A percentile compares a stretch with the other conserved stretches of the same genome.
Conservation (phyloP, 2,888 invertebrate genomes). For the Apocheima hispidaria region DNA sequence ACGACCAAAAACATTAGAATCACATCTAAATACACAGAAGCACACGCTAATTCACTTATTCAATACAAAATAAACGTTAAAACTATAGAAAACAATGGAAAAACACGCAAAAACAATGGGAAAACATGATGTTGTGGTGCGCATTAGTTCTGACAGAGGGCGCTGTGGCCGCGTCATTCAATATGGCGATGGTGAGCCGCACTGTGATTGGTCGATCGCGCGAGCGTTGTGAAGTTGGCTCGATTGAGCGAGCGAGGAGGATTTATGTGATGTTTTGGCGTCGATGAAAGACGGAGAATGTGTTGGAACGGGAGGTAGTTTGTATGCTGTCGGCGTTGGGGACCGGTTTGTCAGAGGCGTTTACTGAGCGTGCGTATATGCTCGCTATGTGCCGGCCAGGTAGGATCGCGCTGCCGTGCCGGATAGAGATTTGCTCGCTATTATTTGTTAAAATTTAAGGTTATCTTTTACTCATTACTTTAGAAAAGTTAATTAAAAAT, state of each 20-base stretch:
- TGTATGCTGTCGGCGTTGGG: conserved; percentile 76
- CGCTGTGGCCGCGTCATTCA: conserved; percentile 71
- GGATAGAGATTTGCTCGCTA: conserved; percentile 1
- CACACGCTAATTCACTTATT: conserved; percentile 65
- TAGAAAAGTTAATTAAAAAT: too few relatives aligned
- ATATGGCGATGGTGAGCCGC: conserved; percentile 79
- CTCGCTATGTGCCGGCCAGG: conserved; percentile 73
- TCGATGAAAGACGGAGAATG: conserved; percentile 82
- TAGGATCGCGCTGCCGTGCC: conserved; percentile 50
- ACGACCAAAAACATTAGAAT: conserved; percentile 47
- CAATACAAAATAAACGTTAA: conserved; percentile 52
- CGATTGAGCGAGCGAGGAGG: conserved; percentile 75
- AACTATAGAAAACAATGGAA: conserved; percentile 60
- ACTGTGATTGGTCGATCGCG: conserved; percentile 68
- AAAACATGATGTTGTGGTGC: conserved; percentile 68
- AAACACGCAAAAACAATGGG: conserved; percentile 74
- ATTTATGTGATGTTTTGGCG: conserved; percentile 82
- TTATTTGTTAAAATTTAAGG: conserved; percentile 50
- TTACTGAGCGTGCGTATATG: conserved; percentile 77
- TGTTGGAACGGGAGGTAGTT: conserved; percentile 77
- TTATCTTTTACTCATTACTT: too few relatives aligned
- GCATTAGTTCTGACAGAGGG: conserved; percentile 74
- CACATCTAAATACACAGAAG: conserved; percentile 45
- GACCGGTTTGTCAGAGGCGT: conserved; percentile 84
- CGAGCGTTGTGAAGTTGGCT: conserved; percentile 76